Evolutionary conservation across 1,140 invertebrate species (phyloP).

Genomic region (Tetragonula clypearis): DNA sequence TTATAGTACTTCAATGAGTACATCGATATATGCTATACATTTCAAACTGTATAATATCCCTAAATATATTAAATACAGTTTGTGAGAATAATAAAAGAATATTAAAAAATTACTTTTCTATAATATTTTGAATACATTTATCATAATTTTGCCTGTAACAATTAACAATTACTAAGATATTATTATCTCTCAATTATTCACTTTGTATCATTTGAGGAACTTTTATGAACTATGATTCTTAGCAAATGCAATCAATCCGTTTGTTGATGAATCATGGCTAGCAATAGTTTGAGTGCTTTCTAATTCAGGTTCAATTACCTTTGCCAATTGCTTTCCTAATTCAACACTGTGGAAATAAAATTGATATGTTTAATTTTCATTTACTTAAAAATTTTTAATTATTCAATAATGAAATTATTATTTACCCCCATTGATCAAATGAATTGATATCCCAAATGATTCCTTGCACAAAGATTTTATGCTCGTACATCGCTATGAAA

Average conservation of each 20-base stretch:
- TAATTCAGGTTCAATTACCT: constrained; percentile 97
- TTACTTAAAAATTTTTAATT: background rate
- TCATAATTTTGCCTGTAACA: background rate
- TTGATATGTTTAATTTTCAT: constrained; percentile 40
- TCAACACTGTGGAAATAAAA: constrained; percentile 89
- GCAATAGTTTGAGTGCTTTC: constrained; percentile 83
- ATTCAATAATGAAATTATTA: constrained; percentile 52
- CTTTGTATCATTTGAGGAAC: background rate
- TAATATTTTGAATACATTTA: constrained; percentile 4
- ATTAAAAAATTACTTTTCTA: constrained; percentile 12
- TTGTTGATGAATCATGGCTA: constrained; percentile 91
- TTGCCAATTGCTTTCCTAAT: constrained; percentile 98
- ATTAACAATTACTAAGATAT: background rate
- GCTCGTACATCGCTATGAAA: constrained; percentile 95
- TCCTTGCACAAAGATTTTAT: constrained; percentile 99
- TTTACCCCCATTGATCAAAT: constrained; percentile 99
- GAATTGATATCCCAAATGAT: constrained; percentile 99
- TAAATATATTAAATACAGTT: background rate
- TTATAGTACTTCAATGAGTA: background rate
- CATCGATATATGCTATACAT: background rate
- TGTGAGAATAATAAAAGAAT: background rate
- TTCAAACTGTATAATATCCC: too few species aligned
- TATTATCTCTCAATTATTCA: background rate
- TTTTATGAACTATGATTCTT: constrained; percentile 81
- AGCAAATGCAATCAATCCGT: constrained; percentile 92